Evolutionary conservation across 2,113 vertebrate species (phyloP).

Genomic region (Scytalopus superciliaris): DNA sequence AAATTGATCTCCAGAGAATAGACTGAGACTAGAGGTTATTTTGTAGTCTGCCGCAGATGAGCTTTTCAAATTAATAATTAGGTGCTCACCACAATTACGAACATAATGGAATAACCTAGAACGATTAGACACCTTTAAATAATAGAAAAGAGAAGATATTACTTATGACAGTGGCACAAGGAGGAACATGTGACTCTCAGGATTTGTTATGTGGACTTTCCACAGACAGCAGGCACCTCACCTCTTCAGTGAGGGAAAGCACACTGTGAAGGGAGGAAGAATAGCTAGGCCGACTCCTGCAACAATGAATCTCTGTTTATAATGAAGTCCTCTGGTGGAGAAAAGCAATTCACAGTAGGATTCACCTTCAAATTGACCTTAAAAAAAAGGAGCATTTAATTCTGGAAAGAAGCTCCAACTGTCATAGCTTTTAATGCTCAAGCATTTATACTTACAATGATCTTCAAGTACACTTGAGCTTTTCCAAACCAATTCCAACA

Average conservation of each 20-base stretch:
- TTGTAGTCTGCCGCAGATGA: not conserved
- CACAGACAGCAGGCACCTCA: not conserved
- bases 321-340: not conserved
- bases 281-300: not conserved
- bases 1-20: not conserved
- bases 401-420: not conserved
- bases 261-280: not conserved
- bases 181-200: not conserved
- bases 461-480: not conserved
- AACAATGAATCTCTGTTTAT: not conserved
- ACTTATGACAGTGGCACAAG: not conserved
- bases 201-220: not conserved
- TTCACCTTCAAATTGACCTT: constrained; percentile 8
- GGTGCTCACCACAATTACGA: not conserved
- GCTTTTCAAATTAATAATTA: not conserved
- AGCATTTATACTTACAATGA: not conserved
- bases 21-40: not conserved
- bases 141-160: not conserved
- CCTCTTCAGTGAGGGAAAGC: not conserved
- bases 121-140: not conserved
- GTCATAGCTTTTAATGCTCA: not conserved
- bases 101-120: not conserved
- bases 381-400: not conserved
- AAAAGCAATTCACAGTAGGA: not conserved
- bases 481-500: not conserved